These are phyloP conservation scores for Hiodon alosoides DNA, from an alignment of 2,113 vertebrate species.

Conservation along the genomic window DNA sequence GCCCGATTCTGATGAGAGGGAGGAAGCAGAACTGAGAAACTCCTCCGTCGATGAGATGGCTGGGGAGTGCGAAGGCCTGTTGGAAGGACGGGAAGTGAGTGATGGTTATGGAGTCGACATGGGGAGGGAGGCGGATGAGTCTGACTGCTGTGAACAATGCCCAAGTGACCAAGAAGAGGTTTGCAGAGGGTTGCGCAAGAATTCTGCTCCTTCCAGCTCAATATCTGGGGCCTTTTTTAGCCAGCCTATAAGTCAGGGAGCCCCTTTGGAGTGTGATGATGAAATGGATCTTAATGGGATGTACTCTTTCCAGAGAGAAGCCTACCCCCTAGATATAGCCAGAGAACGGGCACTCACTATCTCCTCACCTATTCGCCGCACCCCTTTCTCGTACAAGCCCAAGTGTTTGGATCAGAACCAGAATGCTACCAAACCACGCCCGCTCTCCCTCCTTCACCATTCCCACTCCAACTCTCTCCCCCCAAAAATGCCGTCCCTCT, in stretches of 20 bases:
- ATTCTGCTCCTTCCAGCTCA: constrained; percentile 64
- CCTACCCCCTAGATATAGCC: constrained; percentile 45
- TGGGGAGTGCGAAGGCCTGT: constrained; percentile 32
- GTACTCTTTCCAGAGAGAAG: constrained; percentile 50
- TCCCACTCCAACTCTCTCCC: constrained; percentile 67
- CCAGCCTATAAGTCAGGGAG: constrained; percentile 46
- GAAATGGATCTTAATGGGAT: constrained; percentile 58
- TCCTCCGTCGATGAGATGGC: constrained; percentile 29
- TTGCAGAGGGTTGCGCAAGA: constrained; percentile 48
- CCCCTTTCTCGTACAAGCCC: constrained; percentile 61
- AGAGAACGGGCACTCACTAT: constrained; percentile 66
- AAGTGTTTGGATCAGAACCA: constrained; percentile 64
- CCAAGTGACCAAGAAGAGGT: constrained; percentile 31
- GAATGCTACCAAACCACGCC: constrained; percentile 61
- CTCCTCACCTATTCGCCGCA: constrained; percentile 65
- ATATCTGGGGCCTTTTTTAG: constrained; percentile 51
- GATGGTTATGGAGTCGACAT: constrained; percentile 34
- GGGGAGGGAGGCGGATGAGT: constrained; percentile 43
- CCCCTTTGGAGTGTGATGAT: constrained; percentile 40
- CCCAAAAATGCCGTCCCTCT: constrained; percentile 62
- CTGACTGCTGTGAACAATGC: constrained; percentile 31
- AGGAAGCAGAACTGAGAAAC: constrained; percentile 37
- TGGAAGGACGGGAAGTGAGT: constrained; percentile 33
- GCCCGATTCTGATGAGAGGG: constrained; percentile 41
- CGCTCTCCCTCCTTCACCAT: constrained; percentile 61